phyloP scores from a whole-genome alignment of 2,888 invertebrate genomes.

The Macropis europaea region DNA sequence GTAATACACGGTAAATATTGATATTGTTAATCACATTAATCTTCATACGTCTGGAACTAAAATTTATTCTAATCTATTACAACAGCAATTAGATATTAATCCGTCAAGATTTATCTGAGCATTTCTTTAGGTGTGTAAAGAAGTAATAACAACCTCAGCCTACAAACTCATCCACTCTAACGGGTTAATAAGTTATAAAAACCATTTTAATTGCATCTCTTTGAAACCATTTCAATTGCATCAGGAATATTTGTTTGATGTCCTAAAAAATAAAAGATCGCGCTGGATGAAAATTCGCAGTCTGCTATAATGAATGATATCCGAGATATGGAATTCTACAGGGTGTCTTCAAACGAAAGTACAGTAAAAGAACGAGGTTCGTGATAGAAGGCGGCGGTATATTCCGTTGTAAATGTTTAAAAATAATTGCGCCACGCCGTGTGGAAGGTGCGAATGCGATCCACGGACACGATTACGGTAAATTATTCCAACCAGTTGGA shows the following conservation, averaged over 20 bases:
- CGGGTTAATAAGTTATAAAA: too few species aligned
- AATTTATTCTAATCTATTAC: too few species aligned
- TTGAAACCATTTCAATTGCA: not conserved
- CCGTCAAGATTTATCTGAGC: too few species aligned
- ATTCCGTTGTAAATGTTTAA: constrained; percentile 10
- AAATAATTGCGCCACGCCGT: constrained; percentile 22
- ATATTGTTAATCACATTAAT: too few species aligned
- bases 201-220: not conserved
- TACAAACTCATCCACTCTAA: not conserved
- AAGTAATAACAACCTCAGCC: not conserved
- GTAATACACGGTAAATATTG: too few species aligned
- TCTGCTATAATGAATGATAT: not conserved
- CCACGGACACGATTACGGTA: constrained; percentile 40
- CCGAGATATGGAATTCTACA: not conserved
- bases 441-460: constrained; percentile 33
- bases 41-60: too few species aligned
- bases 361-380: not conserved
- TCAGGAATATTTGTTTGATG: not conserved
- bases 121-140: not conserved
- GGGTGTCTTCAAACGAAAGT: too few species aligned
- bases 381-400: not conserved
- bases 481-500: constrained; percentile 35
- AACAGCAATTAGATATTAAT: too few species aligned
- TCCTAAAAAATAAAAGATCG: not conserved
- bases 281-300: too few species aligned